Conservation (phyloP, 2,113 vertebrate species). For the Eulemur macaco region DNA sequence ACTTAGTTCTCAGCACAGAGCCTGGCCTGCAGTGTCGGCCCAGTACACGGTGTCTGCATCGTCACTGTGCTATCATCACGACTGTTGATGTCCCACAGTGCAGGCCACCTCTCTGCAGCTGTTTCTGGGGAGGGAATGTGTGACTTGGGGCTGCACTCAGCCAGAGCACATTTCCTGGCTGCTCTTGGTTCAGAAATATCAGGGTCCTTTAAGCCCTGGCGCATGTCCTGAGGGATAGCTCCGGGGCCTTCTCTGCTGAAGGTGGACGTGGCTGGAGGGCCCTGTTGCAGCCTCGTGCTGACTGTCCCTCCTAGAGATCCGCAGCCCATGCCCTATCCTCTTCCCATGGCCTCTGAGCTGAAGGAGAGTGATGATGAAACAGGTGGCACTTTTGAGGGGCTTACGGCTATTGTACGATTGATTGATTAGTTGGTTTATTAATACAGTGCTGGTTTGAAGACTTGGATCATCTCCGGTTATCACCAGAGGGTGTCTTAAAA, state of each 20-base stretch:
- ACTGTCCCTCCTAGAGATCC: not conserved
- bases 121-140: not conserved
- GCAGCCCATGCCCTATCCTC: no score
- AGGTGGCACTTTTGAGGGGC: not conserved
- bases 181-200: not conserved
- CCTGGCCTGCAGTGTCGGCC: not conserved
- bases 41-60: no score
- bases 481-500: not conserved
- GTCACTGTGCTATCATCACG: not conserved
- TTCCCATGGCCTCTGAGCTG: not conserved
- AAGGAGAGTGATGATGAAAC: not conserved
- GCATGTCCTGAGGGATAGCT: not conserved
- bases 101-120: not conserved
- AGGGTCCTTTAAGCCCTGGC: not conserved
- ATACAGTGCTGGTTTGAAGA: no score
- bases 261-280: fast-evolving
- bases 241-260: not conserved
- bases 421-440: no score
- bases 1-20: not conserved
- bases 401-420: not conserved
- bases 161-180: not conserved
- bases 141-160: not conserved
- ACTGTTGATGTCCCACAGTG: no score
- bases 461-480: not conserved
- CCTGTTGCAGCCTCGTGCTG: not conserved